Percentiles rank a stretch among this genome's conserved stretches.
These are phyloP conservation scores for Ophraella communa DNA, from an alignment of 2,888 invertebrate genomes.

Conservation along the genomic window DNA sequence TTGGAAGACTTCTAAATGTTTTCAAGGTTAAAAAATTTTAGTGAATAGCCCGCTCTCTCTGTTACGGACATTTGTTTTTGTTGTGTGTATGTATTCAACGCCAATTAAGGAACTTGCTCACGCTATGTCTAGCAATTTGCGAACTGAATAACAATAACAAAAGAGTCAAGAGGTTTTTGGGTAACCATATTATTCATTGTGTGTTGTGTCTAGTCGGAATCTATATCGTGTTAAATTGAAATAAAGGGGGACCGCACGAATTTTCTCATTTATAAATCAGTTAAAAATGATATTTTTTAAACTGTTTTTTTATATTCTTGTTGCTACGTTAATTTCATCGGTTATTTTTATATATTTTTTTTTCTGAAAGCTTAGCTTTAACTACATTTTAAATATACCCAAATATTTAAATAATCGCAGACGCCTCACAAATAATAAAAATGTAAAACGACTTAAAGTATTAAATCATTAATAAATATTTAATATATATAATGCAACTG, in stretches of 20 bases:
- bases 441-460: neutral
- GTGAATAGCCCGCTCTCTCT: conserved; percentile 3
- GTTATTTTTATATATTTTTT: neutral
- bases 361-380: neutral
- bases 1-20: conserved; percentile 11
- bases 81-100: conserved; percentile 24
- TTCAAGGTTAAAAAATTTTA: conserved; percentile 29
- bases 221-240: neutral
- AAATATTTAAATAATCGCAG: neutral
- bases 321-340: neutral
- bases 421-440: neutral
- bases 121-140: conserved; percentile 20
- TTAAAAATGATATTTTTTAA: neutral
- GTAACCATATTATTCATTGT: neutral
- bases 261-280: neutral
- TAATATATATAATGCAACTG: neutral
- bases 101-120: conserved; percentile 20
- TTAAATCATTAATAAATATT: neutral
- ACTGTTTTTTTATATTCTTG: neutral
- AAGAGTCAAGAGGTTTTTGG: neutral
- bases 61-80: conserved; percentile 31
- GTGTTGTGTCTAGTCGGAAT: conserved; percentile 8
- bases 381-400: neutral
- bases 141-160: conserved; percentile 19
- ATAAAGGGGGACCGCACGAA: neutral